Percentiles rank a stretch among this genome's conserved stretches.
Evolutionary conservation across 2,797 vertebrate species (phyloP).

Genomic region (Dallia pectoralis): DNA sequence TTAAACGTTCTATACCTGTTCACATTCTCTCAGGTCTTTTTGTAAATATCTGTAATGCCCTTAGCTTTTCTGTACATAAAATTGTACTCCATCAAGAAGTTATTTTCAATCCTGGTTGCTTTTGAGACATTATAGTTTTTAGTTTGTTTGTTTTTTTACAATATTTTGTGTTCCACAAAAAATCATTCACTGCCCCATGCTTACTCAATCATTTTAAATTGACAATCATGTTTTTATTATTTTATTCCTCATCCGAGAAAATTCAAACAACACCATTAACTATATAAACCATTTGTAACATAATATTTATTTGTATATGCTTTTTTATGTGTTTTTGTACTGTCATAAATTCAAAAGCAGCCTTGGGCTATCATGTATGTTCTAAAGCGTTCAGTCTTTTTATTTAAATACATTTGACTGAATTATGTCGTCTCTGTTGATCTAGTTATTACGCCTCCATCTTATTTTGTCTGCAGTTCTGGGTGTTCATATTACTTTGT

Average conservation of each 20-base stretch:
- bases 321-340: background rate
- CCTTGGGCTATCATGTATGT: background rate
- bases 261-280: background rate
- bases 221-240: background rate
- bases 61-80: background rate
- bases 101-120: background rate
- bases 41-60: background rate
- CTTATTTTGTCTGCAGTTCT: too few relatives aligned
- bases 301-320: conserved; percentile 5
- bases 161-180: background rate
- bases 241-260: background rate
- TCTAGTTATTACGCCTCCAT: background rate
- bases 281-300: background rate
- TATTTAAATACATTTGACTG: background rate
- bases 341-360: background rate
- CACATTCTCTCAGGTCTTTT: background rate
- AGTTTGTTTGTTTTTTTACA: background rate
- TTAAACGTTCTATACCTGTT: background rate
- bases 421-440: background rate
- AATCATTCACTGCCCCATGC: background rate
- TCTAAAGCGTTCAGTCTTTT: background rate
- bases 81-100: background rate
- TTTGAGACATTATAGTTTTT: background rate
- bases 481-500: background rate
- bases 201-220: background rate